These are phyloP conservation scores for Lomographa bimaculata DNA, from an alignment of 2,888 invertebrate species.

Conservation along the genomic window DNA sequence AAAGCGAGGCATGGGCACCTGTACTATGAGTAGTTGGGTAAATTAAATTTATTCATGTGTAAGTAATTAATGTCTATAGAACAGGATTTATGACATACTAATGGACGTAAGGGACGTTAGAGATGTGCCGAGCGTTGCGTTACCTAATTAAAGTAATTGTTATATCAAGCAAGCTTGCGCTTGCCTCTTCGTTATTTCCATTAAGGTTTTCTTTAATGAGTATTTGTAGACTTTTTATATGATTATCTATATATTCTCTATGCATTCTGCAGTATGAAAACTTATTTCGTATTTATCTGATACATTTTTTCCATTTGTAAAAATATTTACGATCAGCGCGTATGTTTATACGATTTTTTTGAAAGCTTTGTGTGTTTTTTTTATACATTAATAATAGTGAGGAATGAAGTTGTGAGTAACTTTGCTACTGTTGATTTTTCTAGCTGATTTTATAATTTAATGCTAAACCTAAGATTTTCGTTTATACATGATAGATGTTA, in stretches of 20 bases:
- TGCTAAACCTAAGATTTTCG: conserved; percentile 24
- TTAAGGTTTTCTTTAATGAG: conserved; percentile 13
- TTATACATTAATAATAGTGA: conserved; percentile 4
- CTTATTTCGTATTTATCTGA: conserved; percentile 4
- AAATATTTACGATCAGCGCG: not conserved
- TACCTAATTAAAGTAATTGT: conserved; percentile 73
- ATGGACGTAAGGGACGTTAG: conserved; percentile 34
- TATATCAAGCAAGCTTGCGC: conserved; percentile 57
- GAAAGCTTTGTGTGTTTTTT: conserved; percentile 20
- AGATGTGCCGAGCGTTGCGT: conserved; percentile 50
- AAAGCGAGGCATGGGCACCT: conserved; percentile 6
- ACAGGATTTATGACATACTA: conserved; percentile 42
- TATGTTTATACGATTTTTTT: too few species aligned
- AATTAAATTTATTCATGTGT: conserved; percentile 41
- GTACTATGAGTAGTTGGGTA: conserved; percentile 25
- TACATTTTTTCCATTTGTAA: conserved; percentile 7
- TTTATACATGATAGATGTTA: conserved; percentile 24
- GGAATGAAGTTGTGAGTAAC: conserved; percentile 4
- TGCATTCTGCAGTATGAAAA: conserved; percentile 1
- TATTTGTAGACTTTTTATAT: conserved; percentile 13
- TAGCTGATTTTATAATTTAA: too few species aligned
- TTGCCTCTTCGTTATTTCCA: conserved; percentile 39
- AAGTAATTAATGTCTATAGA: conserved; percentile 41
- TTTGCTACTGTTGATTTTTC: conserved; percentile 19
- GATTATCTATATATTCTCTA: conserved; percentile 14